Percentiles rank a stretch among this genome's conserved stretches.
phyloP scores from a whole-genome alignment of 2,113 vertebrate genomes.

The Marcusenius ussheri region DNA sequence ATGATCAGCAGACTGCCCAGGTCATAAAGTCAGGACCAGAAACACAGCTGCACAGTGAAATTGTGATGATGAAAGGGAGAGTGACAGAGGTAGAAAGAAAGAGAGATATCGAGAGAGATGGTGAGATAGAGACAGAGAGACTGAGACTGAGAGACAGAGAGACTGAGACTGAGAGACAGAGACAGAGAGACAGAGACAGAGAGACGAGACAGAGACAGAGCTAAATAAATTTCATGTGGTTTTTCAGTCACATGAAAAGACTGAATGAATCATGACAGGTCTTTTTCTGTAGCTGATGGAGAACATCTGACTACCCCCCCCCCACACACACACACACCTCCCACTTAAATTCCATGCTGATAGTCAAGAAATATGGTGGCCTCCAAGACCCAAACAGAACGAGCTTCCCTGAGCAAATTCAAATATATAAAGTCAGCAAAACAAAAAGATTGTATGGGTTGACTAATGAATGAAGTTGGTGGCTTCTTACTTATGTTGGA shows the following conservation, averaged over 20 bases:
- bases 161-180: too few species aligned
- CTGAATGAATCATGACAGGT: not conserved
- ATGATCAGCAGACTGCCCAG: not conserved
- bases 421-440: not conserved
- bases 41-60: not conserved
- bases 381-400: not conserved
- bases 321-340: not conserved
- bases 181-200: not conserved
- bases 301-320: not conserved
- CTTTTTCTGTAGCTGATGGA: not conserved
- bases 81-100: not conserved
- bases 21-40: not conserved
- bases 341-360: not conserved
- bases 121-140: too few species aligned
- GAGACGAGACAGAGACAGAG: not conserved
- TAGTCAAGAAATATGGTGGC: not conserved
- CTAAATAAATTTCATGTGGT: not conserved
- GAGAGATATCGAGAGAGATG: not conserved
- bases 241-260: not conserved
- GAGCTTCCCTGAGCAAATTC: slow-evolving; percentile 12
- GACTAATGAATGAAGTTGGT: not conserved
- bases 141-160: too few species aligned
- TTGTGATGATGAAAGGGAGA: not conserved
- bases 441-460: not conserved
- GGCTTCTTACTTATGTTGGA: not conserved